phyloP scores from a whole-genome alignment of 2,113 vertebrate genomes.

The Pollachius pollachius region DNA sequence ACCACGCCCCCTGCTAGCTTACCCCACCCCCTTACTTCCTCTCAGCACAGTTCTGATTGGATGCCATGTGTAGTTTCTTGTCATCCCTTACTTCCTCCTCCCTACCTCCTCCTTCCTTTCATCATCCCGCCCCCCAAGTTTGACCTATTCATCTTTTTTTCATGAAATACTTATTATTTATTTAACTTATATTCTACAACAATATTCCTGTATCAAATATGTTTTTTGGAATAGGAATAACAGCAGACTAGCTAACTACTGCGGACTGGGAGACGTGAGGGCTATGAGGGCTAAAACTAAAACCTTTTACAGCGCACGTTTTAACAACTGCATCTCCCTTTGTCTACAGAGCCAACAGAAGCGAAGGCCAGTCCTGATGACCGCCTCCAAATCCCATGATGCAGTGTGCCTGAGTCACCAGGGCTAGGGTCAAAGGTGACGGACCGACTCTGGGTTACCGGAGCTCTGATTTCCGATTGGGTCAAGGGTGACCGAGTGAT shows the following conservation, averaged over 20 bases:
- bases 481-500: background rate
- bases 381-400: slow-evolving; percentile 54
- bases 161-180: background rate
- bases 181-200: background rate
- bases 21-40: background rate
- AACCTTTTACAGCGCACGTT: no score
- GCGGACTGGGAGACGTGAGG: no score
- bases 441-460: slow-evolving; percentile 27
- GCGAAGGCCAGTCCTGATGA: slow-evolving; percentile 93
- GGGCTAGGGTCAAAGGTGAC: slow-evolving; percentile 28
- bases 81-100: no score
- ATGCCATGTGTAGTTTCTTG: no score
- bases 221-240: slow-evolving; percentile 25
- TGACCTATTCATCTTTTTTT: no score
- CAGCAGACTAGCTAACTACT: no score
- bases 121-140: no score
- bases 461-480: slow-evolving; percentile 31
- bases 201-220: no score
- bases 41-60: no score
- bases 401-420: slow-evolving; percentile 32
- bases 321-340: no score
- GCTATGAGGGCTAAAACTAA: no score
- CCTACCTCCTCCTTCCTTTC: no score
- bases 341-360: slow-evolving; percentile 82
- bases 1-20: background rate